Conservation (phyloP, 2,888 invertebrate species). For the Nephrotoma guestfalica region DNA sequence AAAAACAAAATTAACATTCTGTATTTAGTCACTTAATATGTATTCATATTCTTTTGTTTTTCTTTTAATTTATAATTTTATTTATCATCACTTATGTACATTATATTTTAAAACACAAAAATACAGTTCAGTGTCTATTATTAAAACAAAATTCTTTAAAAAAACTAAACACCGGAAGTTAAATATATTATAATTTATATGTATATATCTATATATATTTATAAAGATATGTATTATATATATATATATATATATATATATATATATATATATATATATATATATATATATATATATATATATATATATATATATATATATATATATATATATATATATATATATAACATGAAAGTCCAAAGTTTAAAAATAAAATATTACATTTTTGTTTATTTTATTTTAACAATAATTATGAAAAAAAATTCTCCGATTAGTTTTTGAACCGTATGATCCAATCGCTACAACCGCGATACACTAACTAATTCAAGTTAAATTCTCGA, state of each 20-base stretch:
- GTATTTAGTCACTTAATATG: not conserved
- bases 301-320: no score
- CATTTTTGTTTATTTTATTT: not conserved
- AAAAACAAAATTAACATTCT: not conserved
- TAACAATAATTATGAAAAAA: not conserved
- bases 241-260: not conserved
- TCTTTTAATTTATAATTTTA: not conserved
- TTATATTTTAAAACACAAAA: not conserved
- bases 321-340: no score
- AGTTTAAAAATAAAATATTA: not conserved
- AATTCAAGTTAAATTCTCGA: conserved; percentile 2
- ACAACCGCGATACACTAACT: conserved; percentile 4
- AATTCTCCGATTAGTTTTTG: not conserved
- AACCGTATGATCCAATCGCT: not conserved
- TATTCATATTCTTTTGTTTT: not conserved
- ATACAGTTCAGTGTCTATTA: not conserved
- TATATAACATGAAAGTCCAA: not conserved
- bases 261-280: not conserved
- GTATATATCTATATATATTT: not conserved
- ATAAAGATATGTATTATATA: not conserved
- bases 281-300: not conserved
- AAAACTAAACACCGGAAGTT: not conserved
- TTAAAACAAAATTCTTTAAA: not conserved
- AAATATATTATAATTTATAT: not conserved
- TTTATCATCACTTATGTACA: not conserved